Evolutionary conservation across 2,113 vertebrate genomes (phyloP).

Genomic region (Marcusenius ussheri): DNA sequence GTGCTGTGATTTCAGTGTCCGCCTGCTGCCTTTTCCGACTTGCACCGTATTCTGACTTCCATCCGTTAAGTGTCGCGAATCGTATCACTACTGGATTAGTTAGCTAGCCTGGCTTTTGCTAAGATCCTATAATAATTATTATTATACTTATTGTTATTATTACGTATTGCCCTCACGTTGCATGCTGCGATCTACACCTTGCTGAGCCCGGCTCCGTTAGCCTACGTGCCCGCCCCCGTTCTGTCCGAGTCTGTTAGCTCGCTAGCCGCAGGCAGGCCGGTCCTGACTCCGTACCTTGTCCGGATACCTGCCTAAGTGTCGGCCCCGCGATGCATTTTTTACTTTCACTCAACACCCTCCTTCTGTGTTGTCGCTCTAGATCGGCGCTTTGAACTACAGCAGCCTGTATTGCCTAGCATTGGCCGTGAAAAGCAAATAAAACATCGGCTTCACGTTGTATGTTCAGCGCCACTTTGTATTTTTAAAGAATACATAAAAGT

Average conservation of each 20-base stretch:
- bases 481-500: neutral
- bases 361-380: neutral
- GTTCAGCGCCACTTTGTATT: neutral
- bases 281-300: neutral
- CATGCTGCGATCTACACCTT: neutral
- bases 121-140: neutral
- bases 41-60: neutral
- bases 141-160: neutral
- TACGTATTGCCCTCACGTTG: neutral
- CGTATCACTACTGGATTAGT: neutral
- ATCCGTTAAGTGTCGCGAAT: neutral
- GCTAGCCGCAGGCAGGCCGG: neutral
- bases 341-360: neutral
- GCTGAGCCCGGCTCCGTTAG: neutral
- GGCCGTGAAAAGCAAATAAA: neutral
- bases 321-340: neutral
- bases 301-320: neutral
- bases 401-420: neutral
- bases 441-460: neutral
- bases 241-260: neutral
- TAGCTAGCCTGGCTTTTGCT: neutral
- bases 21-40: neutral
- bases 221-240: neutral
- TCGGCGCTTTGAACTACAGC: neutral
- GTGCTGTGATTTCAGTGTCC: neutral